A percentile compares a stretch with the other conserved stretches of the same genome.
Conservation (phyloP, 2,113 vertebrate genomes). For the Takifugu flavidus region DNA sequence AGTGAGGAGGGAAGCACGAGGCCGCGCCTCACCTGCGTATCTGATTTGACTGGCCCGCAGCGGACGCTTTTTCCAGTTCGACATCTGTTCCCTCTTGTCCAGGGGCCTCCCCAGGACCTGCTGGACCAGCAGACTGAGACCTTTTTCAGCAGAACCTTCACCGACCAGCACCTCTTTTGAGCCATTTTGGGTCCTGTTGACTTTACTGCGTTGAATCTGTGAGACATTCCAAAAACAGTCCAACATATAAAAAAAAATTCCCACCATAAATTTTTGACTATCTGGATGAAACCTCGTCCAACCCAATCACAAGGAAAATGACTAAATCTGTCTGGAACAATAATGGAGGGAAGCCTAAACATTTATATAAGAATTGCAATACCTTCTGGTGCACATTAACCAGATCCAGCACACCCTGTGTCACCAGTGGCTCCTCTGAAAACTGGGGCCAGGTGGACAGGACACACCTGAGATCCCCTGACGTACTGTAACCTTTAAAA, state of each 20-base stretch:
- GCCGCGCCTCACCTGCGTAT: constrained; percentile 77
- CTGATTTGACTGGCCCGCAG: constrained; percentile 80
- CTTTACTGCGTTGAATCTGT: constrained; percentile 62
- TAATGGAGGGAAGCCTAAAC: not conserved
- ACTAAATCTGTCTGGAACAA: not conserved
- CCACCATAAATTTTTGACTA: no score
- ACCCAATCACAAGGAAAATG: no score
- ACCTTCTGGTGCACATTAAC: constrained; percentile 80
- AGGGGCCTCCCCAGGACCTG: constrained; percentile 82
- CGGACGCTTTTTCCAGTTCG: constrained; percentile 86
- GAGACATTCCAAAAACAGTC: not conserved
- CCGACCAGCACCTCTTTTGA: constrained; percentile 44
- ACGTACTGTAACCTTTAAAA: constrained; percentile 81
- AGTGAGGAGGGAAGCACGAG: not conserved
- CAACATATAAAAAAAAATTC: not conserved
- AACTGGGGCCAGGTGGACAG: constrained; percentile 70
- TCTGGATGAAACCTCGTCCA: no score
- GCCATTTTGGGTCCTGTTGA: constrained; percentile 18
- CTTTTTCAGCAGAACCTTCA: constrained; percentile 67
- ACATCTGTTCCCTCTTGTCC: constrained; percentile 86
- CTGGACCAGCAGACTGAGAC: constrained; percentile 85
- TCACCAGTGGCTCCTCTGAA: constrained; percentile 61
- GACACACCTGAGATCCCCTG: constrained; percentile 80
- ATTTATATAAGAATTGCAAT: not conserved
- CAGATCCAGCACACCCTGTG: constrained; percentile 76